phyloP scores from a whole-genome alignment of 2,888 invertebrate species.

The Lasius fuliginosus region DNA sequence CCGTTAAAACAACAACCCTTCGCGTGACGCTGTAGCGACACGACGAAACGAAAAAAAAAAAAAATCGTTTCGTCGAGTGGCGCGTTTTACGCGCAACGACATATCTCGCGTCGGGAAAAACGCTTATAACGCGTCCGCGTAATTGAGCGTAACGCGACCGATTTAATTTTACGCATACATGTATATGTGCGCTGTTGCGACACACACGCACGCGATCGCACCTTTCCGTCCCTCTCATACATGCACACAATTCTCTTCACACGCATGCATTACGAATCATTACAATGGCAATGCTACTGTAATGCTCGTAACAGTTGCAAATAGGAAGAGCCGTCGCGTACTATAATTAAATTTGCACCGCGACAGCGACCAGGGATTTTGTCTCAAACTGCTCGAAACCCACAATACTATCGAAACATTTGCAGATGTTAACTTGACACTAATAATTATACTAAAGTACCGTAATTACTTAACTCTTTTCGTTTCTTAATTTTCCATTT shows the following conservation, averaged over 20 bases:
- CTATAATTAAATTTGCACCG: conserved; percentile 42
- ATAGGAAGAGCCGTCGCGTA: conserved; percentile 4
- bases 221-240: not conserved
- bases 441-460: not conserved
- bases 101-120: conserved; percentile 57
- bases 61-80: conserved; percentile 31
- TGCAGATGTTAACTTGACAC: not conserved
- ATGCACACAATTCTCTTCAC: not conserved
- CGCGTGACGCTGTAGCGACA: conserved; percentile 39
- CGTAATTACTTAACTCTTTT: not conserved
- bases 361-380: not conserved
- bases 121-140: conserved; percentile 60
- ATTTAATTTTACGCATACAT: conserved; percentile 72
- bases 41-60: conserved; percentile 18
- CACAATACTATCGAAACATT: not conserved
- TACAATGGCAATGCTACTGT: conserved; percentile 30
- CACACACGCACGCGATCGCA: conserved; percentile 37
- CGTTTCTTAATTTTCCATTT: not conserved
- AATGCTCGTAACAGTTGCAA: not conserved
- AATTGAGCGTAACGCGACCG: conserved; percentile 71
- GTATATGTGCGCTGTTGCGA: conserved; percentile 18
- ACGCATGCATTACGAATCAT: conserved; percentile 1
- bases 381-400: not conserved
- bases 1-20: conserved; percentile 46
- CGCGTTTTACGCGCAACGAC: conserved; percentile 46